Base-by-base conservation (phyloP, 2,113 vertebrate species). In the Numida meleagris region DNA sequence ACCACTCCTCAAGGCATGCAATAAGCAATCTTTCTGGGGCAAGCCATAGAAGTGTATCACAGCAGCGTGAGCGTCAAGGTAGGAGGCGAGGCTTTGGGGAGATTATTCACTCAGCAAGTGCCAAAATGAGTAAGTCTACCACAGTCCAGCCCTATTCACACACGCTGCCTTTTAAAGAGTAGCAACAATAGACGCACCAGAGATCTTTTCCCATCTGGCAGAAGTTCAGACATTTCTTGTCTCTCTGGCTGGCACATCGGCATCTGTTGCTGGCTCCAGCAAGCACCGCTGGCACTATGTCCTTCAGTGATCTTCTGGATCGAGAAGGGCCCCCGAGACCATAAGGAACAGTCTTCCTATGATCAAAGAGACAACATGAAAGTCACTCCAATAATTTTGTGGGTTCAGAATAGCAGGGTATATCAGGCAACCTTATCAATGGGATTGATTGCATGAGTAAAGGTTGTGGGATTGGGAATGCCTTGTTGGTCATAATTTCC, bases 311-410 rank as follows among this genome's bases (percentile, higher is more conserved):
- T 91, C 99, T 98, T 90, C 95, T 98, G 66, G 97, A 96, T 80
- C 99, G 97, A 36, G 98, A 98, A 89, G 98, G 98, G 74, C 98
- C 98, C 55, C 99, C 99, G 0, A 99, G 98, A 68, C 99, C 99
- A 77, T 99, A 99, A 0, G 99, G 99, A 70, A 99, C 99, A 63
- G 98, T 97, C 82, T 98, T 98, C 94, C 99, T 99, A 61, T 5
- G n/a, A 95, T 70, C 38, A 89, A 62, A 92, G 95, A 83, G 68
- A 51, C 66, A 78, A n/a, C 90, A 93, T 51, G 53, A 90, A 94
- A 66, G 77, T 51, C 45, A 55, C 88, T 96, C 63, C 94, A 90
- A 86, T 73, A 57, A 62, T 86, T 58, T 46, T 33, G 61, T 31
- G 50, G 36, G 67, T 87, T 95, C 88, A 45, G 90, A 94, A 90